These are phyloP conservation scores for Chirona hameri DNA, from an alignment of 2,888 invertebrate genomes.

Conservation along the genomic window DNA sequence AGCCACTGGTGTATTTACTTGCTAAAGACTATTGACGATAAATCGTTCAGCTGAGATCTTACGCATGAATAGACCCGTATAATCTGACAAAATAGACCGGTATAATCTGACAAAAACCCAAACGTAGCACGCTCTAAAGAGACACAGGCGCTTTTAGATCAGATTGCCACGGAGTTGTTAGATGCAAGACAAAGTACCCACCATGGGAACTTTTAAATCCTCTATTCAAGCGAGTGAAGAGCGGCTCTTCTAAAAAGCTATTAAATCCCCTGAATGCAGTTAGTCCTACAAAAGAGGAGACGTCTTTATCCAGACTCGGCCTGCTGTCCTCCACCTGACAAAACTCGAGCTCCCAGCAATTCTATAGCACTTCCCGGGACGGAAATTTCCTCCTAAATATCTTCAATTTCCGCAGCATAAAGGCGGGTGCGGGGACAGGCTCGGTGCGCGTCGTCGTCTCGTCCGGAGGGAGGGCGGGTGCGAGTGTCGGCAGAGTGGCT, in stretches of 20 bases:
- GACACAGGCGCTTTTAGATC: not conserved
- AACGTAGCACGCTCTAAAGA: not conserved
- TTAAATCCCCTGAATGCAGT: not conserved
- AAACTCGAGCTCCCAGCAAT: not conserved
- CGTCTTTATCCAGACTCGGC: slow-evolving; percentile 5
- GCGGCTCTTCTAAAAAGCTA: not conserved
- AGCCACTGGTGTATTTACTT: not conserved
- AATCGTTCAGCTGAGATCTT: not conserved
- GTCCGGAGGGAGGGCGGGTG: not conserved
- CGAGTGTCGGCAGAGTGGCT: not conserved
- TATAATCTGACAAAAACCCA: not conserved
- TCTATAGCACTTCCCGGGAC: not conserved
- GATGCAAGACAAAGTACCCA: not conserved
- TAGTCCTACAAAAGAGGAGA: not conserved
- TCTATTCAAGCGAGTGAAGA: not conserved
- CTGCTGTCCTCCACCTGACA: not conserved
- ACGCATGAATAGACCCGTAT: not conserved
- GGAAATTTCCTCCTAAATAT: not conserved
- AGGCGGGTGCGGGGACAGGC: not conserved
- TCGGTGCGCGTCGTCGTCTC: not conserved
- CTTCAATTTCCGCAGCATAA: slow-evolving; percentile 24
- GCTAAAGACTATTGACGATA: not conserved
- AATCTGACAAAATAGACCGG: not conserved
- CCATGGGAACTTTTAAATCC: not conserved
- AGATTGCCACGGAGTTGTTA: not conserved